Evolutionary conservation across 2,113 vertebrate genomes (phyloP), one percentile per base, ranked within the genome.

Genomic region (Passerina amoena): DNA sequence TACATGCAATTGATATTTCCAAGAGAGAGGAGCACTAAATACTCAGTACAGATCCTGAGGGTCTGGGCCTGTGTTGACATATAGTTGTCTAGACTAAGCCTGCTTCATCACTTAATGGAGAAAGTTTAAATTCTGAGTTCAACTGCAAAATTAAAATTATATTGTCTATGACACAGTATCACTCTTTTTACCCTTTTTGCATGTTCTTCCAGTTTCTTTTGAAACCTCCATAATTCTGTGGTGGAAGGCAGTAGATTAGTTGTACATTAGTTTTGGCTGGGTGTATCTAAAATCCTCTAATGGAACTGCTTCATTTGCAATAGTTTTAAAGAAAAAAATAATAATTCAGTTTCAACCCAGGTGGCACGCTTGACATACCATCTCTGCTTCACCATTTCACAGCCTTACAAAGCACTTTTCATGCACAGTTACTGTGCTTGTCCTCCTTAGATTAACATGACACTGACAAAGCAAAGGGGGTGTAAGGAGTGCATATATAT

Each of bases 11-110:
- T 27, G 25, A 33, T 50, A 82, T 24, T 38, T 12, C 4, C 38
- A 38, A 78, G 30, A 64, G 33, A 81, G 79, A 51, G 63, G 50
- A 57, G 3, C 8, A 57, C 47, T 57, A 25, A 19, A 11, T 27
- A 4, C 8, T 57, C 21, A 19, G 22, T 27, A 30, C 6, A 75
- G 33, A 50, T 40, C 50, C 28, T 22, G 9, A 21, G 2, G 22
- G 23, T 54, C 38, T 57, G 37, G 13, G 6, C n/a, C 42, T 31
- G 1, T 27, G 30, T 45, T 77, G 64, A 28, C 25, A 19, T 37
- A 24, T 0, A 64, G 25, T 7, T 17, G 0, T 57, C 40, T 11
- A 25, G 16, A 47, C 57, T 4, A 2, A 51, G 6, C 14, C 45
- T 35, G 24, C 35, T 84, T 93, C 35, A 38, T 48, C 31, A 27